These are phyloP conservation scores for Smutsia temminckii DNA, from an alignment of 2,797 vertebrate genomes.

Conservation along the genomic window DNA sequence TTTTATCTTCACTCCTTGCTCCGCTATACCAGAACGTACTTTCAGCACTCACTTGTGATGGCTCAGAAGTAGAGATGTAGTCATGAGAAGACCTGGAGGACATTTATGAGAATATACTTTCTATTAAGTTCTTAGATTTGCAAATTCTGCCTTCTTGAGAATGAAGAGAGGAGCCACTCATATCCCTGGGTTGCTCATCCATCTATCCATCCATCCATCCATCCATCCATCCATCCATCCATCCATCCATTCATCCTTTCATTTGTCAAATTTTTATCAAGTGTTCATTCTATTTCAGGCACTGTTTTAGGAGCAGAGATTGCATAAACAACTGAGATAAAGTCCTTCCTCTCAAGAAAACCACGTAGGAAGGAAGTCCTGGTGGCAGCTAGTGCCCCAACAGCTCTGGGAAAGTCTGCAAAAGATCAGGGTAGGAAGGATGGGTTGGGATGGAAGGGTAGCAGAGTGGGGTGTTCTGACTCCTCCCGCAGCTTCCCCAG, in stretches of 20 bases:
- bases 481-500: neutral
- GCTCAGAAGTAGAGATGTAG: neutral
- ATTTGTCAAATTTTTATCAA: neutral
- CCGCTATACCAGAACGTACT: neutral
- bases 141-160: neutral
- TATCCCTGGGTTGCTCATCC: neutral
- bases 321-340: neutral
- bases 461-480: neutral
- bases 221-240: neutral
- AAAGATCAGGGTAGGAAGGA: neutral
- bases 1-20: neutral
- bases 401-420: neutral
- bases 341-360: neutral
- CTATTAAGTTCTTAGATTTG: too few relatives aligned
- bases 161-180: neutral
- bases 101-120: neutral
- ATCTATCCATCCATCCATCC: neutral
- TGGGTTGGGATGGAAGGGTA: accelerated
- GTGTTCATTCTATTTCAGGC: neutral
- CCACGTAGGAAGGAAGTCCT: neutral
- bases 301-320: neutral
- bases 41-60: neutral
- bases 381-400: accelerated
- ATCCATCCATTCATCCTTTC: neutral
- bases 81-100: neutral